phyloP scores from a whole-genome alignment of 1,140 invertebrate species.

The Saxidomus purpurata region DNA sequence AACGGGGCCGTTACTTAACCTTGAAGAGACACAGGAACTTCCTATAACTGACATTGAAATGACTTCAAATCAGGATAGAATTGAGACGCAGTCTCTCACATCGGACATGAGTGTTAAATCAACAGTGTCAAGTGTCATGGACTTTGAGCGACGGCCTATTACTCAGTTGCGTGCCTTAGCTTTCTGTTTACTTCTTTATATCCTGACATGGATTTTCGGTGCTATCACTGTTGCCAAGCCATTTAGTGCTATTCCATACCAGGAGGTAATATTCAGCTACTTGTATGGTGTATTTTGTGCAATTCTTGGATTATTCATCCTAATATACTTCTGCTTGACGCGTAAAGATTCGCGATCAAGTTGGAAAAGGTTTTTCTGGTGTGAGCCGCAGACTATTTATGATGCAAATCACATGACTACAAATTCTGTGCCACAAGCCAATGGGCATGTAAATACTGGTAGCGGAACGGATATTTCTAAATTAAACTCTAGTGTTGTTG shows the following conservation, averaged over 20 bases:
- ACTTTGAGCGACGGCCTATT: conserved; percentile 93
- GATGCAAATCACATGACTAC: conserved; percentile 70
- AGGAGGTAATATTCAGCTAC: conserved; percentile 93
- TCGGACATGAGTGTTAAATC: conserved; percentile 86
- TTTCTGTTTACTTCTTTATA: conserved; percentile 91
- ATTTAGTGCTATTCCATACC: conserved; percentile 89
- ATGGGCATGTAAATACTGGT: conserved; percentile 80
- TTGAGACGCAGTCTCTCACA: conserved; percentile 71
- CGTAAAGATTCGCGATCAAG: conserved; percentile 91
- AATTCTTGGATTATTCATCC: conserved; percentile 92
- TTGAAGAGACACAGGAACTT: conserved; percentile 80
- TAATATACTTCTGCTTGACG: conserved; percentile 95
- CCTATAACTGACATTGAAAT: conserved; percentile 89
- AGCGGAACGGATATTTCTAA: conserved; percentile 59
- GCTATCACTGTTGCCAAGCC: conserved; percentile 88
- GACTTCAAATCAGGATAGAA: conserved; percentile 68
- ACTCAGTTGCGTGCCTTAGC: conserved; percentile 93
- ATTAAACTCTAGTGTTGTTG: conserved; percentile 47
- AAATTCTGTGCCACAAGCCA: conserved; percentile 72
- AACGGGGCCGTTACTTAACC: conserved; percentile 67
- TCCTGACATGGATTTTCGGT: conserved; percentile 91
- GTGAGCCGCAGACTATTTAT: conserved; percentile 76
- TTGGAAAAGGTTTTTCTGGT: conserved; percentile 81
- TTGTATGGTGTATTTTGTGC: conserved; percentile 91
- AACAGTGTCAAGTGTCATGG: conserved; percentile 91